Evolutionary conservation across 2,113 vertebrate species (phyloP).

Genomic region (Oreotrochilus melanogaster): DNA sequence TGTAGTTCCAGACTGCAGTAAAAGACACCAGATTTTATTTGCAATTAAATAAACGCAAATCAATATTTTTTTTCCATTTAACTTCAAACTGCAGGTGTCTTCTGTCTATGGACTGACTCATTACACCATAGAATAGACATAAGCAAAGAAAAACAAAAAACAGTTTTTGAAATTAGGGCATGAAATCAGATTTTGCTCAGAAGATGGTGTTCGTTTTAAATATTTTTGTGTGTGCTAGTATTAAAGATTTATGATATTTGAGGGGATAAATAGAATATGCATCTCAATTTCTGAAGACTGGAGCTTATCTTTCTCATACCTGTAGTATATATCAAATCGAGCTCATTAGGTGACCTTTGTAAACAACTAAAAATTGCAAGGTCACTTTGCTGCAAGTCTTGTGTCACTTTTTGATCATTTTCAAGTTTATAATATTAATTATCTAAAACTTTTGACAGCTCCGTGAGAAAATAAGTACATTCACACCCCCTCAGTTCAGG

Average conservation of each 20-base stretch:
- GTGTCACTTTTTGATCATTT: neutral
- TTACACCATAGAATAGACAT: neutral
- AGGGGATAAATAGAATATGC: neutral
- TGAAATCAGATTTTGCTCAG: slow-evolving; percentile 47
- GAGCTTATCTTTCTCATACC: neutral
- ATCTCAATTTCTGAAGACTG: neutral
- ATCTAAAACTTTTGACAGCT: neutral
- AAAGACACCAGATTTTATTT: neutral
- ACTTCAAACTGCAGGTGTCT: neutral
- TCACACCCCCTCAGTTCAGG: rapidly evolving
- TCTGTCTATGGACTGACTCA: neutral
- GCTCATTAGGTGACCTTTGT: neutral
- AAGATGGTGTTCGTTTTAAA: neutral
- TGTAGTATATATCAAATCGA: neutral
- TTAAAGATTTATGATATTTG: neutral
- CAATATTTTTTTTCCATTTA: neutral
- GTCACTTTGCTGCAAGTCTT: neutral
- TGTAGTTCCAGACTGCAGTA: neutral
- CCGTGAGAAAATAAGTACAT: neutral
- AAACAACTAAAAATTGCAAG: neutral
- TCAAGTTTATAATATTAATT: neutral
- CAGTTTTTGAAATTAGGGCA: neutral
- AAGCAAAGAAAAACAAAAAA: slow-evolving; percentile 20
- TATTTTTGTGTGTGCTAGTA: neutral
- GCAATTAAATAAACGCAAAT: slow-evolving; percentile 22